A percentile compares a stretch with the other conserved stretches of the same genome.
phyloP scores from a whole-genome alignment of 2,113 vertebrate genomes.

The Podiceps cristatus region DNA sequence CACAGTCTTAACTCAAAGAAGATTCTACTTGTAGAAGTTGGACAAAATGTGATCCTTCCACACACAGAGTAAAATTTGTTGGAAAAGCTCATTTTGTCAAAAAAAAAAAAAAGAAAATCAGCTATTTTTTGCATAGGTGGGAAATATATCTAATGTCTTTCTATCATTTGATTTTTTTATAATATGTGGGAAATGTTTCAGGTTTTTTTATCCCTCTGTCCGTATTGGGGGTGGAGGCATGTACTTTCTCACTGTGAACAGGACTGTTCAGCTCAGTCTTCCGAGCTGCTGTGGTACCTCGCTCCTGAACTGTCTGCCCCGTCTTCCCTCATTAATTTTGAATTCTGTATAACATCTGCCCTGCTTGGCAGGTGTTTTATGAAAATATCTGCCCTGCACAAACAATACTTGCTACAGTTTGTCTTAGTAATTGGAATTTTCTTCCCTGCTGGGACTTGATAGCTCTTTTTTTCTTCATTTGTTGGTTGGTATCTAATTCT shows the following conservation, averaged over 20 bases:
- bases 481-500: neutral
- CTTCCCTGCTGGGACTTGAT: constrained; percentile 26
- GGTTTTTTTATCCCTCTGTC: neutral
- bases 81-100: neutral
- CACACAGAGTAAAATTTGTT: neutral
- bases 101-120: neutral
- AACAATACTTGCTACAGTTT: constrained; percentile 10
- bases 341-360: neutral
- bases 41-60: neutral
- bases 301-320: neutral
- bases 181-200: neutral
- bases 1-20: neutral
- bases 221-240: neutral
- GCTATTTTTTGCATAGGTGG: neutral
- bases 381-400: constrained; percentile 31
- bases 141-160: neutral
- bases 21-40: neutral
- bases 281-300: neutral
- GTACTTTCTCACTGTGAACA: neutral
- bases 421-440: constrained; percentile 55
- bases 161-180: neutral
- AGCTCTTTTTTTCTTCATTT: neutral
- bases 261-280: neutral
- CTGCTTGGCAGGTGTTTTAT: constrained; percentile 22
- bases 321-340: neutral